phyloP scores from a whole-genome alignment of 2,888 invertebrate genomes.

The Eudemis profundana region DNA sequence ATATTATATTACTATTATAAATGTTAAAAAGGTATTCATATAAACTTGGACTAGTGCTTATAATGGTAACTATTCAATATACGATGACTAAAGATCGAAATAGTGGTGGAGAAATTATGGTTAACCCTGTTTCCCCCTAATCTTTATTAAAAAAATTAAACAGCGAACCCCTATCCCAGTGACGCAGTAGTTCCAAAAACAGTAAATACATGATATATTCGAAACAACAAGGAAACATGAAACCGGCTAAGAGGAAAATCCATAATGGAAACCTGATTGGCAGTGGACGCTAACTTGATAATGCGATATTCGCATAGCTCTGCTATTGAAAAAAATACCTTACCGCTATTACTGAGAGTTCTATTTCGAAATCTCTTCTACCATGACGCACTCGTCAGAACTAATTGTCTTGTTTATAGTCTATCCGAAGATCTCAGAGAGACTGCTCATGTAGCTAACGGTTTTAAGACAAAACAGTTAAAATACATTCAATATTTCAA shows the following conservation, averaged over 20 bases:
- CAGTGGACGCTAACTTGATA: constrained; percentile 12
- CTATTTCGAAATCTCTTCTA: not conserved
- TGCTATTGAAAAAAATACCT: constrained; percentile 15
- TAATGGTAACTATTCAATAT: too few species aligned
- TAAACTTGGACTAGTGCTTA: too few species aligned
- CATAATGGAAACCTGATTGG: constrained; percentile 47
- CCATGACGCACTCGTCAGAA: constrained; percentile 35
- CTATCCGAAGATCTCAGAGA: constrained; percentile 27
- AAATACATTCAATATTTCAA: not conserved
- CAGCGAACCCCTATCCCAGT: not conserved
- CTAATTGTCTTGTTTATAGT: constrained; percentile 39
- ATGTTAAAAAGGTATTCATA: too few species aligned
- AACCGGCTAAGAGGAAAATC: constrained; percentile 59
- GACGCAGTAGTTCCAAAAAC: constrained; percentile 1
- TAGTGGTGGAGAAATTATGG: too few species aligned
- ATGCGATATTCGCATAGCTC: constrained; percentile 6
- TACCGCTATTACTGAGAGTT: not conserved
- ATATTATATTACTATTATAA: too few species aligned
- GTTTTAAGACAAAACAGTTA: not conserved
- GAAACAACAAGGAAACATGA: constrained; percentile 48
- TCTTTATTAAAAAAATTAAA: not conserved
- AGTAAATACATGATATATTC: not conserved
- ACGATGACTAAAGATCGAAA: too few species aligned
- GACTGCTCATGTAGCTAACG: constrained; percentile 14
- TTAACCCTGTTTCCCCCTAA: not conserved